Base-by-base conservation (phyloP, 2,888 invertebrate genomes). In the Callimorpha dominula region DNA sequence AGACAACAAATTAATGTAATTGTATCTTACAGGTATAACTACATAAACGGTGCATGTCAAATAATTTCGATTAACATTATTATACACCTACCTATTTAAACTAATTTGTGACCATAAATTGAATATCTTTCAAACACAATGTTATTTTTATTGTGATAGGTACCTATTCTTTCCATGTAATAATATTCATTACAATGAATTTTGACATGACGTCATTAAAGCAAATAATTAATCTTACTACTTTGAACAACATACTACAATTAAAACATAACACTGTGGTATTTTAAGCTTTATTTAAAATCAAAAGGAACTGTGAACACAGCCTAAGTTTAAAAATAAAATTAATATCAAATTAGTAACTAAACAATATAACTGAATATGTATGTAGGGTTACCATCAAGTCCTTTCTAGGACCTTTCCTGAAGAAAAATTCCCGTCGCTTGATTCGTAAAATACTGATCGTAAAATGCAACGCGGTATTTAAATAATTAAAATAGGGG, bases 301-400 rank as follows among this genome's bases (percentile, higher is more conserved):
- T 20, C 46, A 74, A 72, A 65, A 74, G 74, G 74, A 74, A 74
- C 74, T 66, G 57, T 20, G n/a, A 20, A 71, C 70, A 74, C 71
- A 74, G 70, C 71, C 70, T 68, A 43, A 60, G 20, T 70, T 62
- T 43, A 43, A 49, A 50, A 46, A 65, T 65, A 52, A 66, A 46
- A 49, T 31, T 20, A 52, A 50, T 40, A 66, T 42, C 31, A 9
- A 31, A 57, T 42, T 43, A 68, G n/a, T 42, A 42, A 14, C 52
- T 68, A 43, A 68, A 1, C 8, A 52, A 54, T 42, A 15, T 11
- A 57, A 52, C 17, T 54, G 14, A 52, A 11, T 20, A 20, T n/a
- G 57, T 54, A n/a, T 8, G 5, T 52, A 52, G 17, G 15, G 40
- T 31, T 31, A 31, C 54, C n/a, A 42, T 54, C 15, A 52, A 66